Percentiles rank a stretch among this genome's conserved stretches.
These are phyloP conservation scores for Thalassoma bifasciatum DNA, from an alignment of 2,113 vertebrate genomes.

Conservation along the genomic window DNA sequence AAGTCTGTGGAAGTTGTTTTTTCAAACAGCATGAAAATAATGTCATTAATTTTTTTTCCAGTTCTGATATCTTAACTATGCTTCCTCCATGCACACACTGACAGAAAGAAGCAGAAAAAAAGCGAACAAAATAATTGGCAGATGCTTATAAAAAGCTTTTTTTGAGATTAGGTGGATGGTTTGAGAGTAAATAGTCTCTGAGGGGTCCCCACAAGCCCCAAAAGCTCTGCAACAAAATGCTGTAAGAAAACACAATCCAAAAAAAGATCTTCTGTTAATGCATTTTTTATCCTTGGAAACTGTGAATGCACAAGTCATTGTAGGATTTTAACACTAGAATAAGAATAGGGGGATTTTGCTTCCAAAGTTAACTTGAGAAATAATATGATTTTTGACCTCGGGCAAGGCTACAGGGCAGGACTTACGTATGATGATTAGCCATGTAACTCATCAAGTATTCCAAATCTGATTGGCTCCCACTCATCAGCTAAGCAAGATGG, in stretches of 20 bases:
- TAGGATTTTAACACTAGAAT: slow-evolving; percentile 3
- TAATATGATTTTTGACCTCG: neutral
- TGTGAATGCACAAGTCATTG: neutral
- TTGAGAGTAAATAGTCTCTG: slow-evolving; percentile 12
- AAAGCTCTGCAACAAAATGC: slow-evolving; percentile 8
- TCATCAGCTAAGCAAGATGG: no score
- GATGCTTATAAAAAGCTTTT: slow-evolving; percentile 32
- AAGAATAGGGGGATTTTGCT: slow-evolving; percentile 5
- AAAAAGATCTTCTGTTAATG: slow-evolving; percentile 3
- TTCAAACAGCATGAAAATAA: slow-evolving; percentile 50
- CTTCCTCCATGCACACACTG: slow-evolving; percentile 7
- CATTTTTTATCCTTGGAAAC: slow-evolving; percentile 15
- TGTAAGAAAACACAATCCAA: neutral
- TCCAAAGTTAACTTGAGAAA: neutral
- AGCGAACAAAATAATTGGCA: slow-evolving; percentile 32
- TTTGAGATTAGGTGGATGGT: slow-evolving; percentile 22
- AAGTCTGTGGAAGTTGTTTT: slow-evolving; percentile 52
- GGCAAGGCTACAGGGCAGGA: neutral
- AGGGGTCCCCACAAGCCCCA: slow-evolving; percentile 16
- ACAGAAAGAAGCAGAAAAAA: slow-evolving; percentile 19
- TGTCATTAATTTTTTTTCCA: slow-evolving; percentile 38
- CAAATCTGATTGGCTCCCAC: no score
- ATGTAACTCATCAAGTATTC: slow-evolving; percentile 14
- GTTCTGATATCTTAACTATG: slow-evolving; percentile 45
- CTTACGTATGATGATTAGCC: slow-evolving; percentile 43